phyloP scores from a whole-genome alignment of 2,113 vertebrate genomes.

The Pseudolaguvia tuberculata region DNA sequence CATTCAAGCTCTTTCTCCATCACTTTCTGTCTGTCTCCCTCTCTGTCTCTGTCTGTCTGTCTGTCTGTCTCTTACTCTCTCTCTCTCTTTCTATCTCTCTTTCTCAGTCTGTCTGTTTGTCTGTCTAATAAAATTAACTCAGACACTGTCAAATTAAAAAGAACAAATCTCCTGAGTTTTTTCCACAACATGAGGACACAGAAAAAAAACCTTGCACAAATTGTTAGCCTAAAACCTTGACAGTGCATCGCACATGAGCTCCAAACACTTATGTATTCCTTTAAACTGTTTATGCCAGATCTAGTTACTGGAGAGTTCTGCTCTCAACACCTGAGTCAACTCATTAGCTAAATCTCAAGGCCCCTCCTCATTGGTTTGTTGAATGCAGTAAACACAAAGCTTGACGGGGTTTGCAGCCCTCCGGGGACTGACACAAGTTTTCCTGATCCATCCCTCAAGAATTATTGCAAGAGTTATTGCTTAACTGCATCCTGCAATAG shows the following conservation, averaged over 20 bases:
- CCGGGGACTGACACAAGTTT: not conserved
- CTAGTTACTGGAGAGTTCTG: not conserved
- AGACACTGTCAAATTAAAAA: too few relatives aligned
- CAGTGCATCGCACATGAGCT: not conserved
- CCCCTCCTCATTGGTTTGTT: too few relatives aligned
- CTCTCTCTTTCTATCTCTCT: too few relatives aligned
- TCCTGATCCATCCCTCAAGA: not conserved
- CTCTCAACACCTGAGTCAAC: constrained; percentile 3
- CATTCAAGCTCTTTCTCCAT: not conserved
- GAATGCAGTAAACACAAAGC: not conserved
- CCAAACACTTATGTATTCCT: not conserved
- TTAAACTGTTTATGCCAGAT: not conserved
- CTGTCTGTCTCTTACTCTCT: too few relatives aligned
- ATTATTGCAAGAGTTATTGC: too few relatives aligned
- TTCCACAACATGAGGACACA: not conserved
- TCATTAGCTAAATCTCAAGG: constrained; percentile 14
- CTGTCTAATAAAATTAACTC: too few relatives aligned
- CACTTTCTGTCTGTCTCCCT: not conserved
- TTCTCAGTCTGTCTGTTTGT: too few relatives aligned
- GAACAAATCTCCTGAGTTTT: too few relatives aligned
- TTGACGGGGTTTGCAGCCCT: not conserved
- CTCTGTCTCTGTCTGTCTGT: too few relatives aligned
- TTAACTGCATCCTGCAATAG: too few relatives aligned
- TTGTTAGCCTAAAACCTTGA: too few relatives aligned
- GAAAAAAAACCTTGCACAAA: not conserved